Percentiles rank a stretch among this genome's conserved stretches.
Conservation (phyloP, 2,888 invertebrate species). For the Nomada fabriciana region DNA sequence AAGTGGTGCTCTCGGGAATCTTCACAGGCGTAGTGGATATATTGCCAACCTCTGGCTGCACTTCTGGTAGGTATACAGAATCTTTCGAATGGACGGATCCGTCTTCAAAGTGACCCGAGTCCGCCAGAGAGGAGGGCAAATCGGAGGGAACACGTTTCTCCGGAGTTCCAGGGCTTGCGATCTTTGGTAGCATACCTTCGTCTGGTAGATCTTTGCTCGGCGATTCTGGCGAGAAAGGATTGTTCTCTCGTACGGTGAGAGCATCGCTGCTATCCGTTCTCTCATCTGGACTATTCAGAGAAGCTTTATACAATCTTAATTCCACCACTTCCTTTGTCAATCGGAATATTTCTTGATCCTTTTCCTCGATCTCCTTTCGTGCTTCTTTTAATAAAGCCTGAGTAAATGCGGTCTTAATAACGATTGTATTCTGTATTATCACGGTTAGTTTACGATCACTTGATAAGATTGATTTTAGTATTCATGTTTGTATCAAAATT, state of each 20-base stretch:
- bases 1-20: constrained; percentile 25
- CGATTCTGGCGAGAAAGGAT: constrained; percentile 86
- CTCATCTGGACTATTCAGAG: constrained; percentile 91
- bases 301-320: constrained; percentile 91
- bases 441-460: no score
- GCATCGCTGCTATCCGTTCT: constrained; percentile 92
- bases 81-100: constrained; percentile 92
- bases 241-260: constrained; percentile 90
- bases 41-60: constrained; percentile 58
- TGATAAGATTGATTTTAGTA: no score
- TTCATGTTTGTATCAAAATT: no score
- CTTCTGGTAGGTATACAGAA: constrained; percentile 85
- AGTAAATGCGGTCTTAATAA: constrained; percentile 3
- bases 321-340: constrained; percentile 93
- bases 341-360: constrained; percentile 92
- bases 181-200: constrained; percentile 79
- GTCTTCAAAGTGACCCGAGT: constrained; percentile 95
- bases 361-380: constrained; percentile 91
- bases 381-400: constrained; percentile 90
- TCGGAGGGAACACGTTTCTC: constrained; percentile 85
- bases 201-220: constrained; percentile 86
- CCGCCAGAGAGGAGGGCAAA: constrained; percentile 92
- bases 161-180: constrained; percentile 85
- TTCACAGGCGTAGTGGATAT: constrained; percentile 24
- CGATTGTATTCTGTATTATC: no score